Evolutionary conservation across 2,113 vertebrate species (phyloP).

Genomic region (Microcebus griseorufus): DNA sequence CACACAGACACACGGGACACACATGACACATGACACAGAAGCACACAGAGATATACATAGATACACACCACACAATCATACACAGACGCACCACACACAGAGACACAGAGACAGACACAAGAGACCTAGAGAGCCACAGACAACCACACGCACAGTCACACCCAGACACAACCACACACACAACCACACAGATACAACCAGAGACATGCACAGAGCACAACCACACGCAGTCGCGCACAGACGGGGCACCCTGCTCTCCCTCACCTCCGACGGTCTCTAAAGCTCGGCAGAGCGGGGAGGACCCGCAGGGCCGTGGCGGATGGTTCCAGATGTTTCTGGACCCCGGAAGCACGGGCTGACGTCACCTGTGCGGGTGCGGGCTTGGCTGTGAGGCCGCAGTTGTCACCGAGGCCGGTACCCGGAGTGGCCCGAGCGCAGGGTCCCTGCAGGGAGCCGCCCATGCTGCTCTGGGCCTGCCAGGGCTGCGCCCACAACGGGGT

Average conservation of each 20-base stretch:
- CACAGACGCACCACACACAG: background rate
- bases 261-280: background rate
- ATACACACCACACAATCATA: background rate
- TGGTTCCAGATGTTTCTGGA: background rate
- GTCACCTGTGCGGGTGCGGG: constrained; percentile 22
- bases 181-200: background rate
- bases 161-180: background rate
- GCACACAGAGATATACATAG: too few species aligned
- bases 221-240: background rate
- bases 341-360: background rate
- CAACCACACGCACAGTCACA: too few species aligned
- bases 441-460: background rate
- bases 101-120: too few species aligned
- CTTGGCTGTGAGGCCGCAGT: accelerated
- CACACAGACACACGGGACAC: too few species aligned
- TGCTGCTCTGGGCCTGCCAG: background rate
- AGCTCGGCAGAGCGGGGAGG: background rate
- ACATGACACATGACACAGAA: background rate
- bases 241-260: background rate
- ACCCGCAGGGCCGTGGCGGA: accelerated
- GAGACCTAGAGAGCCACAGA: too few species aligned
- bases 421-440: background rate
- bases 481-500: accelerated
- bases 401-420: background rate
- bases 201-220: too few species aligned